Conservation (phyloP, 2,888 invertebrate genomes). For the Sphaerophoria taeniata region DNA sequence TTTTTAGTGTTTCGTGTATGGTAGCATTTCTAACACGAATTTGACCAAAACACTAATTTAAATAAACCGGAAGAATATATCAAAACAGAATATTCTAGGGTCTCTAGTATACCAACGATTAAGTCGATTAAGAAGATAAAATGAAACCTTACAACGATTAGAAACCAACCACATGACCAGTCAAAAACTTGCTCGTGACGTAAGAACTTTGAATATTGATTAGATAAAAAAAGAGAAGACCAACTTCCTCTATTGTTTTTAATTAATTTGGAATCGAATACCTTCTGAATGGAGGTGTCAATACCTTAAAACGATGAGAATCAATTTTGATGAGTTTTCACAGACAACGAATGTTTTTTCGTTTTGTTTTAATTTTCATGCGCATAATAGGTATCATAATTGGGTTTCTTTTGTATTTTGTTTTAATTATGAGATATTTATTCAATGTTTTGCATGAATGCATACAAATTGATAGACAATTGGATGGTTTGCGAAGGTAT, state of each 20-base stretch:
- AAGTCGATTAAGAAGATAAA: neutral
- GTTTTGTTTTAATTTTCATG: constrained; percentile 16
- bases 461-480: constrained; percentile 3
- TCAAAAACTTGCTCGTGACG: neutral
- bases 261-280: neutral
- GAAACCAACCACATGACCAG: neutral
- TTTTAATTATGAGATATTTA: constrained; percentile 21
- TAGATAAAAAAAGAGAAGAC: neutral
- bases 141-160: neutral
- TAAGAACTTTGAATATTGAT: neutral
- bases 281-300: neutral
- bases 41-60: neutral
- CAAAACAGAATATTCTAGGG: neutral
- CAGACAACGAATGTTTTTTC: neutral
- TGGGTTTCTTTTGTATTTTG: neutral
- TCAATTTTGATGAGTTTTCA: constrained; percentile 11
- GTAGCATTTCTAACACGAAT: neutral
- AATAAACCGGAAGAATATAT: constrained; percentile 17
- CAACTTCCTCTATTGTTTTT: neutral
- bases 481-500: too few species aligned
- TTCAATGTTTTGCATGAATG: constrained; percentile 3
- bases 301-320: neutral
- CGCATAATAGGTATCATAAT: constrained; percentile 21
- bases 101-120: neutral
- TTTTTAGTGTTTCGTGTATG: constrained; percentile 20